A percentile compares a stretch with the other conserved stretches of the same genome.
Conservation (phyloP, 2,797 vertebrate genomes). For the Melanotaenia nigrans region DNA sequence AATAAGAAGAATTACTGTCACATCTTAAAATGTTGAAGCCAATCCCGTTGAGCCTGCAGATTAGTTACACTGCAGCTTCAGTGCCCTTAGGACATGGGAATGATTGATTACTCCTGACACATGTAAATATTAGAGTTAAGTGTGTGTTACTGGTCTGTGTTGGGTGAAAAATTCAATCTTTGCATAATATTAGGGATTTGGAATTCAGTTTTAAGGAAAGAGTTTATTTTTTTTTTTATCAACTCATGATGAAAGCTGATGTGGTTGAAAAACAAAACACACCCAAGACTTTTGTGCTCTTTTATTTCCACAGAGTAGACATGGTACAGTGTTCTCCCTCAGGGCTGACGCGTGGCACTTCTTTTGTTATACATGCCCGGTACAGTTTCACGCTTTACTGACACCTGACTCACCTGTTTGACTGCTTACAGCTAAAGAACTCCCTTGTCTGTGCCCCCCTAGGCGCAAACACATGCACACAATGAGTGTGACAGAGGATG, state of each 20-base stretch:
- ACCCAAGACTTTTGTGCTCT: constrained; percentile 20
- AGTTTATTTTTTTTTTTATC: constrained; percentile 1
- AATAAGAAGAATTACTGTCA: constrained; percentile 54
- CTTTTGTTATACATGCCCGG: constrained; percentile 68
- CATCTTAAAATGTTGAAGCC: constrained; percentile 63
- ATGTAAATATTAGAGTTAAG: constrained; percentile 45
- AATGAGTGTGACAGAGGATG: constrained; percentile 67
- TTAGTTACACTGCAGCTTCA: constrained; percentile 55
- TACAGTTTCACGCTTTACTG: constrained; percentile 65
- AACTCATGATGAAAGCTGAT: not conserved
- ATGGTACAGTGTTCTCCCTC: constrained; percentile 43
- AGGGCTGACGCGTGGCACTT: constrained; percentile 70
- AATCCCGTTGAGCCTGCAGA: constrained; percentile 55
- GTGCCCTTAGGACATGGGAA: constrained; percentile 42
- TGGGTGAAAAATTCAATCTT: not conserved
- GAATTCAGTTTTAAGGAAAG: not conserved
- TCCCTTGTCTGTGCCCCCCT: constrained; percentile 46
- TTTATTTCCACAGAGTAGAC: constrained; percentile 40
- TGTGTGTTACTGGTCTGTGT: constrained; percentile 10
- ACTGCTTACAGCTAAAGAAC: constrained; percentile 61
- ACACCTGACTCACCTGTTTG: constrained; percentile 81
- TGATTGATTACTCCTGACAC: constrained; percentile 64
- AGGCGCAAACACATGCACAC: constrained; percentile 32
- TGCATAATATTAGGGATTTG: not conserved
- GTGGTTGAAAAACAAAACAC: constrained; percentile 13